Conservation (phyloP, 23 tunicate species). For the Pegea sp. region DNA sequence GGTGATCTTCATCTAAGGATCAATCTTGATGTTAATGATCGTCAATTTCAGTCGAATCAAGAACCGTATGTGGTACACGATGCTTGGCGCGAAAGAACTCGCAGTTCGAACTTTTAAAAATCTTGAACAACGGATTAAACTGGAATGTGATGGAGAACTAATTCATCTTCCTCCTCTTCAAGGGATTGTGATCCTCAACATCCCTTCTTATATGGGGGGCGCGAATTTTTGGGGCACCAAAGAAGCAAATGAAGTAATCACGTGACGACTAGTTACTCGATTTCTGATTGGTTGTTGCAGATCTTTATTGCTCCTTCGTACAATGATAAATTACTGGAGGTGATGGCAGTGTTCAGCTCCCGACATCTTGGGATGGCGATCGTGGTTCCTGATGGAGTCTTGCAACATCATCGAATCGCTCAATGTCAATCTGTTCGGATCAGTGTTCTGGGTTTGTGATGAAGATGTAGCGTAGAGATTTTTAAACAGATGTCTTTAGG, state of each 20-base stretch:
- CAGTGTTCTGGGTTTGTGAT: constrained; percentile 45
- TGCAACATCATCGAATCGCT: constrained; percentile 96
- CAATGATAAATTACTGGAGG: constrained; percentile 84
- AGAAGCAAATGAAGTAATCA: constrained; percentile 47
- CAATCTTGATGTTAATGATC: background rate
- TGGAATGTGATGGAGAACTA: constrained; percentile 77
- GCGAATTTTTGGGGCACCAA: constrained; percentile 82
- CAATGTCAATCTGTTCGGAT: constrained; percentile 79
- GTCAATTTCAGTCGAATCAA: constrained; percentile 47
- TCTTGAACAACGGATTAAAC: constrained; percentile 50
- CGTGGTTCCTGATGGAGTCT: constrained; percentile 67
- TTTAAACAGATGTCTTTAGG: constrained; percentile 11
- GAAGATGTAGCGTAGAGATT: background rate
- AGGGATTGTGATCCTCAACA: constrained; percentile 88
- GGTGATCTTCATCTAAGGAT: constrained; percentile 6
- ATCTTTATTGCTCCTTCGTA: constrained; percentile 90
- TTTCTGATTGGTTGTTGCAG: constrained; percentile 12
- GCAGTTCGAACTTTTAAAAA: constrained; percentile 71
- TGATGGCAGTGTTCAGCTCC: constrained; percentile 86
- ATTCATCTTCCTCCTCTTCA: constrained; percentile 63
- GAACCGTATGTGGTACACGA: constrained; percentile 58
- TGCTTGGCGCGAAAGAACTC: constrained; percentile 61
- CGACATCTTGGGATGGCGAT: constrained; percentile 89
- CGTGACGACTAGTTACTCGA: too few relatives aligned
- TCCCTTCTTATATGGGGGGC: constrained; percentile 81